Percentiles rank a stretch among this genome's conserved stretches.
phyloP scores from a whole-genome alignment of 2,113 vertebrate species.

The Dicrurus megarhynchus region DNA sequence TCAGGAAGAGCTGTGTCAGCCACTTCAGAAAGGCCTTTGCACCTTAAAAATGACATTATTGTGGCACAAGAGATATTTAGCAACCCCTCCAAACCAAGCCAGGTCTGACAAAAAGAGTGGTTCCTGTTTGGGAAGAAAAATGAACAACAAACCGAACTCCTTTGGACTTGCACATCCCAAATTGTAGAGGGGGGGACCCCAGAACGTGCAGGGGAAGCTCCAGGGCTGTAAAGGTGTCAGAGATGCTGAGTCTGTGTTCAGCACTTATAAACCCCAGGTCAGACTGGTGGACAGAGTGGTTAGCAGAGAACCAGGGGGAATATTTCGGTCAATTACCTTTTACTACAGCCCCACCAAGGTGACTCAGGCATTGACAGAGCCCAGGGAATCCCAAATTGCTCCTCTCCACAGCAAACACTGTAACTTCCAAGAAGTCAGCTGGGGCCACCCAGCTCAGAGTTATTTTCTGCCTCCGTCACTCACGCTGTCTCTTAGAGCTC shows the following conservation, averaged over 20 bases:
- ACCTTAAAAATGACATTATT: not conserved
- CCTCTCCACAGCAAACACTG: not conserved
- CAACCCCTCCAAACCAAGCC: not conserved
- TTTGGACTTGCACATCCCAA: not conserved
- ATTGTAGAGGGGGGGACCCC: not conserved
- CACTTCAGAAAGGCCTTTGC: not conserved
- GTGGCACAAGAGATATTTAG: not conserved
- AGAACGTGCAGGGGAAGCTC: not conserved
- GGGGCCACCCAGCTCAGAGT: not conserved
- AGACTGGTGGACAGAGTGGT: not conserved
- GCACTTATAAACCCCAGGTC: not conserved
- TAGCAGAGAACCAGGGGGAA: not conserved
- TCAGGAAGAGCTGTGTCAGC: not conserved
- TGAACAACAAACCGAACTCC: not conserved
- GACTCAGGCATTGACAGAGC: not conserved
- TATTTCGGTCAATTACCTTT: not conserved
- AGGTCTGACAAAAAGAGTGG: not conserved
- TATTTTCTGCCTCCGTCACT: conserved; percentile 16
- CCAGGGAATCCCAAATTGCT: not conserved
- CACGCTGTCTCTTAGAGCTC: not conserved
- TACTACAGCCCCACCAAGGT: not conserved
- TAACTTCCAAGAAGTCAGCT: not conserved
- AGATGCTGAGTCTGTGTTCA: not conserved
- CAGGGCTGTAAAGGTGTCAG: not conserved
- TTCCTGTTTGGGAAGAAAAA: not conserved